Percentiles rank a stretch among this genome's conserved stretches.
These are phyloP conservation scores for Jordanella pulchra DNA, from an alignment of 2,797 vertebrate genomes.

Conservation along the genomic window DNA sequence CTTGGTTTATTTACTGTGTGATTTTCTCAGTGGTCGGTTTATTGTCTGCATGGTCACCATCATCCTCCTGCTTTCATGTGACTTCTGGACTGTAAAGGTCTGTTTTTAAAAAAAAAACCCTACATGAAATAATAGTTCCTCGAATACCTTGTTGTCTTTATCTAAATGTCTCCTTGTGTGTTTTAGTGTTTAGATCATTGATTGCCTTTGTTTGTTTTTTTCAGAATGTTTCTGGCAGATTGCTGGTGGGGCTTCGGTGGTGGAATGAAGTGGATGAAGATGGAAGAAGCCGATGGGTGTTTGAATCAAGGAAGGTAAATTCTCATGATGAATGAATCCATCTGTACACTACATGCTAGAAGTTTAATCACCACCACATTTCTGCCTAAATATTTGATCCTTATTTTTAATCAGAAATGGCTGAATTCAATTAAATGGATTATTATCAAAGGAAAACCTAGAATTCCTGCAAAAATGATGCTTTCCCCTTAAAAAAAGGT, in stretches of 20 bases:
- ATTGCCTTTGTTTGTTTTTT: neutral
- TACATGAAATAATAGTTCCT: neutral
- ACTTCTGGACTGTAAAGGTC: constrained; percentile 98
- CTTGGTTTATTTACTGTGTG: constrained; percentile 90
- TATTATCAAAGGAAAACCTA: neutral
- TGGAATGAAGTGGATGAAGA: constrained; percentile 95
- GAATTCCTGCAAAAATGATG: neutral
- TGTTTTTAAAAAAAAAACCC: constrained; percentile 29
- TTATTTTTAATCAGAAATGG: neutral
- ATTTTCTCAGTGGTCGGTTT: constrained; percentile 86
- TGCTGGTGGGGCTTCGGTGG: constrained; percentile 95
- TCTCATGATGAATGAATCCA: neutral
- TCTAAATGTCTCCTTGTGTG: neutral
- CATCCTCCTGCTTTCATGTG: constrained; percentile 93
- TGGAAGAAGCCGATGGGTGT: constrained; percentile 91
- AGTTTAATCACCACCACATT: too few relatives aligned
- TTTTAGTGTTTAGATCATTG: neutral
- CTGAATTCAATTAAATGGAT: neutral
- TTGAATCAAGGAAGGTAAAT: constrained; percentile 89
- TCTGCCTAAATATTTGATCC: too few relatives aligned
- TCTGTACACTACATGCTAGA: neutral
- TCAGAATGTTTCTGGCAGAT: constrained; percentile 91
- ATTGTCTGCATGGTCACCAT: constrained; percentile 93
- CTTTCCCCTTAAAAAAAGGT: too few relatives aligned
- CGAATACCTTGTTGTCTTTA: neutral